A percentile compares a stretch with the other conserved stretches of the same genome.
Conservation (phyloP, 2,113 vertebrate genomes). For the Pedionomus torquatus region DNA sequence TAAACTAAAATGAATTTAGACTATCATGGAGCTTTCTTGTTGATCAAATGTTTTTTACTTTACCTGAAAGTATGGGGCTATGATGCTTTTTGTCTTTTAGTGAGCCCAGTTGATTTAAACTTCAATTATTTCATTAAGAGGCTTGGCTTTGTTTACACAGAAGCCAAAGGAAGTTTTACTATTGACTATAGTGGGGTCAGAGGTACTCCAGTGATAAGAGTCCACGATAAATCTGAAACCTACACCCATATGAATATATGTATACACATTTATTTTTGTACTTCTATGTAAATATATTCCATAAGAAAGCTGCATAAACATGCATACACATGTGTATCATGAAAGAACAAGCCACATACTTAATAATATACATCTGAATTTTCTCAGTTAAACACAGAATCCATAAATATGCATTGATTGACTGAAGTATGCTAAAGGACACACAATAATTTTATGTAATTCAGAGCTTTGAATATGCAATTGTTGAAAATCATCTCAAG, state of each 20-base stretch:
- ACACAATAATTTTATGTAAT: background rate
- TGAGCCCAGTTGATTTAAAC: background rate
- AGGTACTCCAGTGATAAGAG: background rate
- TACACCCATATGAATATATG: background rate
- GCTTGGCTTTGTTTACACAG: background rate
- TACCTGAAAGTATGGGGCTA: background rate
- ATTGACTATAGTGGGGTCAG: background rate
- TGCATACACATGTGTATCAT: rapidly evolving
- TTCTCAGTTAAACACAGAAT: background rate
- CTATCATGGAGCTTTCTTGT: background rate
- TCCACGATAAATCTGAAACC: background rate
- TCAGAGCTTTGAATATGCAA: background rate
- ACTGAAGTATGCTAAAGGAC: background rate
- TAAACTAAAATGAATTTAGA: background rate
- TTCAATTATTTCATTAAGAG: background rate
- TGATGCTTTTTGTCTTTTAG: background rate
- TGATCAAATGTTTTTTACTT: background rate
- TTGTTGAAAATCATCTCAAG: background rate
- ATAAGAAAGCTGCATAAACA: background rate
- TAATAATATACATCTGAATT: background rate
- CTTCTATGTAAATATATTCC: background rate
- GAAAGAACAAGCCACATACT: background rate
- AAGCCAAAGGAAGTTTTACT: background rate
- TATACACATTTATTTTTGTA: background rate
- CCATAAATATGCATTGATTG: background rate